A percentile compares a stretch with the other conserved stretches of the same genome.
phyloP scores from a whole-genome alignment of 1,140 invertebrate species.

The Agraylea sexmaculata region DNA sequence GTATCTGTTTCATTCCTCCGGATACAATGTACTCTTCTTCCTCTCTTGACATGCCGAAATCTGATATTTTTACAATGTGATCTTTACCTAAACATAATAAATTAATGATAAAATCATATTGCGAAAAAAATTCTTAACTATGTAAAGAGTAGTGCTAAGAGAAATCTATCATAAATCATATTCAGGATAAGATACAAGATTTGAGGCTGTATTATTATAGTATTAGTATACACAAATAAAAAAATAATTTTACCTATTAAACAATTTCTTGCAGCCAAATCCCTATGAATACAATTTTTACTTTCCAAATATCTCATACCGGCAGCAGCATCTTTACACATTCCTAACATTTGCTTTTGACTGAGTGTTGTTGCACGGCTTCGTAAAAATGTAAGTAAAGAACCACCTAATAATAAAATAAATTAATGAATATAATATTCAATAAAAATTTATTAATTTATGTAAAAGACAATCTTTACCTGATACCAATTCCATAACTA shows the following conservation, averaged over 20 bases:
- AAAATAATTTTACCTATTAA: slow-evolving; percentile 54
- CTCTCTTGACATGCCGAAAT: slow-evolving; percentile 96
- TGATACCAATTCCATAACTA: slow-evolving; percentile 95
- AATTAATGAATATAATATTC: slow-evolving; percentile 1
- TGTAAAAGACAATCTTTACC: slow-evolving; percentile 41
- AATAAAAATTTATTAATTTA: slow-evolving; percentile 1
- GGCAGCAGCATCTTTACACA: slow-evolving; percentile 88
- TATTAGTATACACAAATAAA: not conserved
- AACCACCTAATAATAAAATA: slow-evolving; percentile 58
- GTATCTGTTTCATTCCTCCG: slow-evolving; percentile 96
- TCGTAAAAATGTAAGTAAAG: slow-evolving; percentile 75
- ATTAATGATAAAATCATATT: slow-evolving; percentile 2
- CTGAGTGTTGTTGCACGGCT: slow-evolving; percentile 58
- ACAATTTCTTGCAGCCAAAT: slow-evolving; percentile 92
- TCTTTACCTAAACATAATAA: slow-evolving; percentile 46
- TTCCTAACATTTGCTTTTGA: slow-evolving; percentile 66
- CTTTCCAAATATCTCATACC: slow-evolving; percentile 93
- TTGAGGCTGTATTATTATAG: not conserved
- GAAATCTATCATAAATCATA: too few species aligned
- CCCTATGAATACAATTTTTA: slow-evolving; percentile 93
- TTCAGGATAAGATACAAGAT: too few species aligned
- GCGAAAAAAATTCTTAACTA: slow-evolving; percentile 1
- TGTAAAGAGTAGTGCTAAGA: too few species aligned
- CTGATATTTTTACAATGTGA: slow-evolving; percentile 89
- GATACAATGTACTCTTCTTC: slow-evolving; percentile 96